phyloP scores from a whole-genome alignment of 2,888 invertebrate genomes.

The Strigamia maritima region DNA sequence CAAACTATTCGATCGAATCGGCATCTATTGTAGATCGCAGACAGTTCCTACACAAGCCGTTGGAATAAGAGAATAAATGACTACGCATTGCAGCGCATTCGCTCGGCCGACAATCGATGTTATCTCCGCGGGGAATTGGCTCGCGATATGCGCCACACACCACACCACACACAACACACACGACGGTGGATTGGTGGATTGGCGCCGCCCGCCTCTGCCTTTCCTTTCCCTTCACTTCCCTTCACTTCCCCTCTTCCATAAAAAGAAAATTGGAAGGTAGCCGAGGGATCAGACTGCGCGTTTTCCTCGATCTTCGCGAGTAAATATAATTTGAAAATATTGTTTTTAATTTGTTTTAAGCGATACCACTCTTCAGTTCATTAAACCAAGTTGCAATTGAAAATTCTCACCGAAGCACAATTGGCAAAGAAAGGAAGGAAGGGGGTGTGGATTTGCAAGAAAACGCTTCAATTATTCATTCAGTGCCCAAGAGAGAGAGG shows the following conservation, averaged over 20 bases:
- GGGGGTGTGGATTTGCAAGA: conserved; percentile 9
- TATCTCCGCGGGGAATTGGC: conserved; percentile 33
- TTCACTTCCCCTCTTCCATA: neutral
- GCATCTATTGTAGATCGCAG: neutral
- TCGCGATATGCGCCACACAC: neutral
- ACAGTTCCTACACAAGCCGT: no score
- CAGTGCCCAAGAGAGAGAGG: neutral
- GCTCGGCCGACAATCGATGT: conserved; percentile 35
- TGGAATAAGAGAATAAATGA: neutral
- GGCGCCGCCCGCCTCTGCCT: neutral
- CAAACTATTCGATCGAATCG: neutral
- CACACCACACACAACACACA: no score
- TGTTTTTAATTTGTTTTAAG: conserved; percentile 40
- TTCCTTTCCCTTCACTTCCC: no score
- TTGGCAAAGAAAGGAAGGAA: neutral
- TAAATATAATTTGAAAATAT: conserved; percentile 40
- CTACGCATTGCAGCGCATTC: conserved; percentile 24
- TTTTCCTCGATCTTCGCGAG: conserved; percentile 5
- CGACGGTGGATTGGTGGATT: conserved; percentile 14
- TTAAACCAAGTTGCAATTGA: conserved; percentile 35
- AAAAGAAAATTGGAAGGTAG: conserved; percentile 39
- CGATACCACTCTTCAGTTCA: conserved; percentile 39
- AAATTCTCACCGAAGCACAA: conserved; percentile 36
- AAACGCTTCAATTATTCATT: conserved; percentile 37
- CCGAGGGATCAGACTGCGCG: neutral